A percentile compares a stretch with the other conserved stretches of the same genome.
These are phyloP conservation scores for Physocephala rufipes DNA, from an alignment of 2,888 invertebrate species.

Conservation along the genomic window DNA sequence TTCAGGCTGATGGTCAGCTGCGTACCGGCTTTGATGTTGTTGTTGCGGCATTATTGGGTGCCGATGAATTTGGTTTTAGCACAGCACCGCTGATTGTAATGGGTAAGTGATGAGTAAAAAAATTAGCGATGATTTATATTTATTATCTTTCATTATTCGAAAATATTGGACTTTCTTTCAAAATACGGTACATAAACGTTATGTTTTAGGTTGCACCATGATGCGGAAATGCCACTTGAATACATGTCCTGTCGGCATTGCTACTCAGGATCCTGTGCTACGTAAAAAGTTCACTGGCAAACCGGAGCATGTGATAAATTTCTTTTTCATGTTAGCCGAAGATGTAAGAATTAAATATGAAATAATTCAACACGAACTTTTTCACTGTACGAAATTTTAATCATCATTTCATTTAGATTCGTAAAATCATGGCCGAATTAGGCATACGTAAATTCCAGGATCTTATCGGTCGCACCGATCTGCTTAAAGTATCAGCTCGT, in stretches of 20 bases:
- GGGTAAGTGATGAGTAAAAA: conserved; percentile 67
- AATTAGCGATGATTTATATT: no score
- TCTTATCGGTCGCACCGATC: conserved; percentile 89
- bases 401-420: conserved; percentile 70
- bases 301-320: conserved; percentile 97
- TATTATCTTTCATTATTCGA: no score
- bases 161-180: no score
- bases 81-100: conserved; percentile 97
- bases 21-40: conserved; percentile 96
- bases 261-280: conserved; percentile 96
- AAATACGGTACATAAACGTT: background rate
- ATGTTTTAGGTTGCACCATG: conserved; percentile 87
- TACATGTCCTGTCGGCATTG: conserved; percentile 98
- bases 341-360: conserved; percentile 72
- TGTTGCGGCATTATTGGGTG: conserved; percentile 94
- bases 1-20: conserved; percentile 97
- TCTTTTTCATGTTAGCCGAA: conserved; percentile 96
- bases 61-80: conserved; percentile 98
- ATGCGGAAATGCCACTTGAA: conserved; percentile 99
- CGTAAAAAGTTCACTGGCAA: conserved; percentile 97
- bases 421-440: conserved; percentile 88
- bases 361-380: background rate
- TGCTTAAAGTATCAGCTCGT: conserved; percentile 79
- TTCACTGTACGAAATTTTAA: background rate
- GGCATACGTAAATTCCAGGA: conserved; percentile 91